Evolutionary conservation across 2,888 invertebrate species (phyloP).

Genomic region (Temnothorax ravouxi): DNA sequence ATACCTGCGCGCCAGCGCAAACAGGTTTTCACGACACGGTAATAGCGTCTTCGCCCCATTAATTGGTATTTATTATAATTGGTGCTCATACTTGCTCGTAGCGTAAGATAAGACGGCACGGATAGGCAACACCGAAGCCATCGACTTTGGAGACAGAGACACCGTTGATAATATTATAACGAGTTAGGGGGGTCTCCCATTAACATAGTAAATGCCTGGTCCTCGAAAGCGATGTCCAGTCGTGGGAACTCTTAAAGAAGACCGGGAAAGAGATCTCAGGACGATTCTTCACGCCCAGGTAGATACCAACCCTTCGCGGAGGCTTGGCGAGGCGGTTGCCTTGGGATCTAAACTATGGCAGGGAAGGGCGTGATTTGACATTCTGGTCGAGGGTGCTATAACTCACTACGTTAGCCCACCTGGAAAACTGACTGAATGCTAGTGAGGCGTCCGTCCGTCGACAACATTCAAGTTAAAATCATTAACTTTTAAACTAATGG

Average conservation of each 20-base stretch:
- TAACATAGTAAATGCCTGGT: constrained; percentile 79
- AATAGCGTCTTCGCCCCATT: constrained; percentile 83
- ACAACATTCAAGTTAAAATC: constrained; percentile 20
- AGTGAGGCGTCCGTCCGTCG: constrained; percentile 22
- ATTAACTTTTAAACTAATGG: background rate
- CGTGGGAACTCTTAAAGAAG: constrained; percentile 73
- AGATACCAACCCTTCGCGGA: constrained; percentile 66
- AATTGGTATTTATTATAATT: constrained; percentile 86
- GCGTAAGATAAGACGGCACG: constrained; percentile 68
- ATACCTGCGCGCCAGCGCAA: constrained; percentile 64
- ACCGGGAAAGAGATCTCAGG: constrained; percentile 68
- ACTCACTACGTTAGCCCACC: constrained; percentile 75
- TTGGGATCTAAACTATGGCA: constrained; percentile 66
- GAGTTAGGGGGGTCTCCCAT: constrained; percentile 78
- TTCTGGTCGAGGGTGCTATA: constrained; percentile 77
- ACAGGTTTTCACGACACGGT: constrained; percentile 71
- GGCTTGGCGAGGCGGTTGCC: constrained; percentile 50
- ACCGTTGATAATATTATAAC: constrained; percentile 82
- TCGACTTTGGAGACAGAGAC: constrained; percentile 55
- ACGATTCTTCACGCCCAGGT: constrained; percentile 74
- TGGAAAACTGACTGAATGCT: constrained; percentile 60
- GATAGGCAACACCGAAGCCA: constrained; percentile 64
- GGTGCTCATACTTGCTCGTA: constrained; percentile 80
- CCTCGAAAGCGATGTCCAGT: constrained; percentile 73
- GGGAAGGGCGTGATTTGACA: constrained; percentile 80